A percentile compares a stretch with the other conserved stretches of the same genome.
These are phyloP conservation scores for Panthera uncia DNA, from an alignment of 2,113 vertebrate species.

Conservation along the genomic window DNA sequence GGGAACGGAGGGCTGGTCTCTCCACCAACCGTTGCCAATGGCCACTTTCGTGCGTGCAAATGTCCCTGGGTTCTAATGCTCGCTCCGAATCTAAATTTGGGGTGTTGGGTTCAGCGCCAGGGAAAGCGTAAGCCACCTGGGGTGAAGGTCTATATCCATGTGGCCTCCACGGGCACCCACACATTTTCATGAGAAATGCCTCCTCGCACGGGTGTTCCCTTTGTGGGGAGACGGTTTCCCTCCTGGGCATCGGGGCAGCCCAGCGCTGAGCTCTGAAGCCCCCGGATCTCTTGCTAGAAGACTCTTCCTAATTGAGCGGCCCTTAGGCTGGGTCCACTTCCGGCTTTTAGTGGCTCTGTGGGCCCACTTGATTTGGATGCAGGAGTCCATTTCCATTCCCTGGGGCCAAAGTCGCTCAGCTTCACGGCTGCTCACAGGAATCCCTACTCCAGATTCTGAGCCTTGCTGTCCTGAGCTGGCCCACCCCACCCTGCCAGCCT, in stretches of 20 bases:
- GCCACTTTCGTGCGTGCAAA: rapidly evolving
- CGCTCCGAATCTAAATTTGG: neutral
- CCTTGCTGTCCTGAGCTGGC: neutral
- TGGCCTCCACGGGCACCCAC: neutral
- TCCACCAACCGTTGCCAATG: rapidly evolving
- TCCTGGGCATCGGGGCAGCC: neutral
- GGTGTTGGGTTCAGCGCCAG: rapidly evolving
- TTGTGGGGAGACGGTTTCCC: rapidly evolving
- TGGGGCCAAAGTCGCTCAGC: rapidly evolving
- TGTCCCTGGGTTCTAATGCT: rapidly evolving
- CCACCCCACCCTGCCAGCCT: rapidly evolving
- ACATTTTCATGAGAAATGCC: neutral
- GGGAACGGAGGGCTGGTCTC: neutral
- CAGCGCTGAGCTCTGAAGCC: too few species aligned
- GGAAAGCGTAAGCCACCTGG: neutral
- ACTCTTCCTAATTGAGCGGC: neutral
- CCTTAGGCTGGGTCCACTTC: neutral
- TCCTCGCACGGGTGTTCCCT: neutral
- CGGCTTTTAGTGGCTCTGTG: too few species aligned
- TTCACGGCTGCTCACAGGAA: neutral
- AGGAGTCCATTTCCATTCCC: neutral
- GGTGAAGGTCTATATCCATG: too few species aligned
- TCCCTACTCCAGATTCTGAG: neutral
- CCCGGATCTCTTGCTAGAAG: neutral
- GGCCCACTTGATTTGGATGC: neutral